These are phyloP conservation scores for Drosophila neutralis DNA, from an alignment of 2,888 invertebrate genomes.

Conservation along the genomic window DNA sequence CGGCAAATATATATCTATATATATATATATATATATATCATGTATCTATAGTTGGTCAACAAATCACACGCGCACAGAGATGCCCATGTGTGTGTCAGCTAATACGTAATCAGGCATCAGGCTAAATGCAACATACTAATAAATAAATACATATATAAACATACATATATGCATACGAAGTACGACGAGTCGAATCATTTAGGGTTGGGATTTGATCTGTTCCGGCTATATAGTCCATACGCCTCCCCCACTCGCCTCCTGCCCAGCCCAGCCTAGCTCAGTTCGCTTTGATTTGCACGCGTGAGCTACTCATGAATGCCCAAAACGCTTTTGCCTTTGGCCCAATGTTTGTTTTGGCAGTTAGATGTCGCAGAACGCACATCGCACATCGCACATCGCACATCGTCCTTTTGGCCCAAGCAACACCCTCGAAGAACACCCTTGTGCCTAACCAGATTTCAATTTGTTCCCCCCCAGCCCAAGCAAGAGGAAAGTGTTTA, in stretches of 20 bases:
- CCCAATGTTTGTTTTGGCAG: constrained; percentile 50
- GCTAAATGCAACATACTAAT: constrained; percentile 35
- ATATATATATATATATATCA: background rate
- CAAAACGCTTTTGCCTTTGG: constrained; percentile 30
- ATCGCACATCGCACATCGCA: constrained; percentile 5
- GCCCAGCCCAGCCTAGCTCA: constrained; percentile 27
- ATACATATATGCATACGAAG: background rate
- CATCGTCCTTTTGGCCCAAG: background rate
- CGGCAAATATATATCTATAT: constrained; percentile 10
- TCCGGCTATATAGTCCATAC: constrained; percentile 1
- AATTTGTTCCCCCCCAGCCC: constrained; percentile 74
- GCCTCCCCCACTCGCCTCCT: background rate
- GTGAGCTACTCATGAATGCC: constrained; percentile 62
- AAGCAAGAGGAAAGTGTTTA: constrained; percentile 78
- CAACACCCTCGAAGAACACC: constrained; percentile 42
- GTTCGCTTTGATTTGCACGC: constrained; percentile 71
- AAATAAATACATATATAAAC: constrained; percentile 24
- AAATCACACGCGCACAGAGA: background rate
- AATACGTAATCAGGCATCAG: constrained; percentile 25
- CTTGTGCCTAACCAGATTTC: constrained; percentile 80
- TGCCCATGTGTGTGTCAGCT: background rate
- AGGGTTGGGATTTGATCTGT: constrained; percentile 31
- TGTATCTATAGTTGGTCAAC: constrained; percentile 21
- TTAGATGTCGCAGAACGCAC: constrained; percentile 24
- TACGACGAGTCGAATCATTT: constrained; percentile 19